Evolutionary conservation across 2,888 invertebrate genomes (phyloP), one percentile per base, ranked within the genome.

Genomic region (Pogonocherus hispidulus): DNA sequence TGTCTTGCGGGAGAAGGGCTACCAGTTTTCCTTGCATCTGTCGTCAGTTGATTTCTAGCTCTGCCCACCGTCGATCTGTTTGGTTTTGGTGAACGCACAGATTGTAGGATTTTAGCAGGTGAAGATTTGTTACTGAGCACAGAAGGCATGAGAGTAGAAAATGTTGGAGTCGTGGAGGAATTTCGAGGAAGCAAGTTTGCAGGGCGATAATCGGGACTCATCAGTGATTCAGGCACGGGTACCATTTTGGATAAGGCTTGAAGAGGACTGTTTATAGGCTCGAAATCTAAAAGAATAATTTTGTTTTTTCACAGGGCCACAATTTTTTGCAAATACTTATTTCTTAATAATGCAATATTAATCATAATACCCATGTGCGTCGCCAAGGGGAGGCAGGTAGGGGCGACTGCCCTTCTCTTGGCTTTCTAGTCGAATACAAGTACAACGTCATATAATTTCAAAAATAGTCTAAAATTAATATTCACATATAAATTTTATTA

Each of bases 231-330:
- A 0, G 95, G 95, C 23, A 95, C 95, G 0, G 95, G 95, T 0
- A 95, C 93, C 88, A 95, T 91, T 86, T 94, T 95, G 0, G 94
- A 94, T 8, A 94, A 92, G 8, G 94, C 93, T 80, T 93, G 93
- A 67, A 95, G 84, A 0, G 94, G 92, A 75, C 88, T 88, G 72
- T 87, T 88, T 60, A 87, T 66, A 3, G 81, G 79, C 75, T 84
- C 84, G 6, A 72, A 71, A 71, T 83, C 84, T 83, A 66, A 19
- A 68, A 76, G n/a, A n/a, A n/a, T n/a, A n/a, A n/a, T n/a, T n/a
- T n/a, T n/a, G n/a, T n/a, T n/a, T n/a, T n/a, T n/a, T n/a, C n/a
- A n/a, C n/a, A n/a, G n/a, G n/a, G n/a, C n/a, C n/a, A n/a, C n/a
- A n/a, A n/a, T n/a, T n/a, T n/a, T n/a, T n/a, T n/a, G n/a, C n/a